These are phyloP conservation scores for Napeogenes inachia DNA, from an alignment of 2,888 invertebrate genomes.

Conservation along the genomic window DNA sequence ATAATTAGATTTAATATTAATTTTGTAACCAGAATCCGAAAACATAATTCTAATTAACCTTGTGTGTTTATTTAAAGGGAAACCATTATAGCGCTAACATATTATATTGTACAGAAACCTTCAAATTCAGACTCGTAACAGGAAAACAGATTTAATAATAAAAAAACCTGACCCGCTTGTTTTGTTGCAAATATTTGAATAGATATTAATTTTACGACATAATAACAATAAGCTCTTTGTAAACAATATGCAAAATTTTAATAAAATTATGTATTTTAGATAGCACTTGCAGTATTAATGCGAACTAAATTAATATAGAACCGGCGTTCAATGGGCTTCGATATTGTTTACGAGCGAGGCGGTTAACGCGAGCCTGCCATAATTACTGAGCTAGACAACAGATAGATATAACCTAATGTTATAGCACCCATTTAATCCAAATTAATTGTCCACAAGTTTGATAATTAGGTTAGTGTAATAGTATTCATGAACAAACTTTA, in stretches of 20 bases:
- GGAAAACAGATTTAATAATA: constrained; percentile 11
- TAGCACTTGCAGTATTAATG: constrained; percentile 25
- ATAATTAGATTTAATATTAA: constrained; percentile 20
- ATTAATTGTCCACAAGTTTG: constrained; percentile 23
- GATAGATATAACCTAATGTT: constrained; percentile 25
- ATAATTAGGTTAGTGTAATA: constrained; percentile 19
- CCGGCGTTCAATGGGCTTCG: constrained; percentile 45
- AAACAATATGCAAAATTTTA: constrained; percentile 14
- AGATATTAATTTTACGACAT: constrained; percentile 11
- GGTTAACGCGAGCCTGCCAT: constrained; percentile 51
- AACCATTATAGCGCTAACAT: constrained; percentile 24
- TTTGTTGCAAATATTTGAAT: constrained; percentile 12
- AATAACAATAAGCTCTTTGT: constrained; percentile 8
- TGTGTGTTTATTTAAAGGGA: constrained; percentile 24
- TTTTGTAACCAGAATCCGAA: constrained; percentile 18
- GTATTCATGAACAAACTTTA: constrained; percentile 11
- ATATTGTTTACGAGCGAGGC: constrained; percentile 54
- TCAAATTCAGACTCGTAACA: constrained; percentile 17
- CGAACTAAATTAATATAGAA: constrained; percentile 52
- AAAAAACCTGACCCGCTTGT: constrained; percentile 6
- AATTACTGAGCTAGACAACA: constrained; percentile 48
- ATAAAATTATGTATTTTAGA: constrained; percentile 18
- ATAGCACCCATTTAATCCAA: constrained; percentile 27
- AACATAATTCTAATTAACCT: constrained; percentile 28
- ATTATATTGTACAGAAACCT: constrained; percentile 18